These are phyloP conservation scores for Lasioglossum baleicum DNA, from an alignment of 1,140 invertebrate genomes.

Conservation along the genomic window DNA sequence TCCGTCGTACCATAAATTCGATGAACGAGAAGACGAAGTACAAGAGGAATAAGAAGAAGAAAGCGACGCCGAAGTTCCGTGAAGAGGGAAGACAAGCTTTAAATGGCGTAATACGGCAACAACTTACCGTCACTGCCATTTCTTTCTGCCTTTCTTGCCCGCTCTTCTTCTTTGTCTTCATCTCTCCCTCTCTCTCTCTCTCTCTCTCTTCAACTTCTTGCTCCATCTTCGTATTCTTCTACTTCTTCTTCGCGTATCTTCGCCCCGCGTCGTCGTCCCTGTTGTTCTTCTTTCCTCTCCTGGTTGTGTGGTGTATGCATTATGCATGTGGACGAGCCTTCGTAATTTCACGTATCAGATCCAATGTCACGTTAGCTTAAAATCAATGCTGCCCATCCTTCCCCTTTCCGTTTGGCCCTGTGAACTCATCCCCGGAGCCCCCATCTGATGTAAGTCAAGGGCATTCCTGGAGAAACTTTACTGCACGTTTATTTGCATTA, in stretches of 20 bases:
- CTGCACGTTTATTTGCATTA: conserved; percentile 18
- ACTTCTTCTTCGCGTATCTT: not conserved
- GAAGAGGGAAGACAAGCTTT: not conserved
- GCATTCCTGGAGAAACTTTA: not conserved
- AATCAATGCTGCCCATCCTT: conserved; percentile 39
- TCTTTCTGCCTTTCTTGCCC: conserved; percentile 13
- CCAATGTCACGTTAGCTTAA: conserved; percentile 55
- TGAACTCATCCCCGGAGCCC: conserved; percentile 2
- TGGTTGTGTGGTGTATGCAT: conserved; percentile 49
- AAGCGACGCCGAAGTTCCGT: not conserved
- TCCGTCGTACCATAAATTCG: conserved; percentile 43
- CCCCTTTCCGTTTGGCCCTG: not conserved
- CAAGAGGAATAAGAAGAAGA: conserved; percentile 14
- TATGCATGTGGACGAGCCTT: conserved; percentile 58
- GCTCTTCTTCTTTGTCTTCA: conserved; percentile 11
- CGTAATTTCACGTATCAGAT: conserved; percentile 63
- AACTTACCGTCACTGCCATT: not conserved
- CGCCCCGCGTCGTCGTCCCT: not conserved
- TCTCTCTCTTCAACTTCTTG: conserved; percentile 14
- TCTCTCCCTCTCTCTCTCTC: conserved; percentile 2
- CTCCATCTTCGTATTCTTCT: conserved; percentile 1
- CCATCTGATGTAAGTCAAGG: conserved; percentile 36
- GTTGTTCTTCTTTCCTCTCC: conserved; percentile 13
- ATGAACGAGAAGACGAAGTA: conserved; percentile 25
- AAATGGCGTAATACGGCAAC: not conserved